Evolutionary conservation across 2,113 vertebrate species (phyloP), one percentile per base, ranked within the genome.

Genomic region (Oryzias melastigma): DNA sequence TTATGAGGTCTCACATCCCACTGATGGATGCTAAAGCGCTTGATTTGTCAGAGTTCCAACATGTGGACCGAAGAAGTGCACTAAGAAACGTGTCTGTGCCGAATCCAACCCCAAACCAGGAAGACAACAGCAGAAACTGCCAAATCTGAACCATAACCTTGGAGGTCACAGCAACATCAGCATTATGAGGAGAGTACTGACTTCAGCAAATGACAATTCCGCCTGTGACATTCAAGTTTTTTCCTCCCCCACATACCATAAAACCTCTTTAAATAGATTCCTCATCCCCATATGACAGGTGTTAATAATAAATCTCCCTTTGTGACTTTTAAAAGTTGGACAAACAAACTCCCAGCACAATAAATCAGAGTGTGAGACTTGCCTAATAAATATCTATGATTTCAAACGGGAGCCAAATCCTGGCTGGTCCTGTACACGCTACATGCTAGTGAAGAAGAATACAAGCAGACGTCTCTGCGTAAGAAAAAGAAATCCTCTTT

Each of bases 371-470:
- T 55, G 67, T 42, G 62, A 43, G 61, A 70, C 55, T 64, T 22
- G 18, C 53, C 50, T 75, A 85, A 88, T 88, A 88, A 87, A 90
- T 88, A 87, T 82, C 73, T 62, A 73, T 73, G 60, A 73, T 69
- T 80, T 35, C 7, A 61, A 80, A 83, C 14, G 0, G 53, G 27
- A 58, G 24, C 47, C 40, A 56, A 43, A 64, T 62, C 55, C 41
- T 55, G 53, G 52, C 82, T 62, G 54, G 53, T 75, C 63, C 83
- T 83, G 83, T 88, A 88, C 89, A 85, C 84, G 83, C 87, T 88
- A 88, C 89, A 90, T 90, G 86, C 86, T 82, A 83, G 76, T 86
- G 76, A 69, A 62, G 78, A 67, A 72, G 78, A 69, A 72, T 76
- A 83, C 76, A 84, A 80, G 81, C 82, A 69, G 77, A 78, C 41